Percentiles rank a stretch among this genome's conserved stretches.
Evolutionary conservation across 2,888 invertebrate species (phyloP).

Genomic region (Drosophila mercatorum): DNA sequence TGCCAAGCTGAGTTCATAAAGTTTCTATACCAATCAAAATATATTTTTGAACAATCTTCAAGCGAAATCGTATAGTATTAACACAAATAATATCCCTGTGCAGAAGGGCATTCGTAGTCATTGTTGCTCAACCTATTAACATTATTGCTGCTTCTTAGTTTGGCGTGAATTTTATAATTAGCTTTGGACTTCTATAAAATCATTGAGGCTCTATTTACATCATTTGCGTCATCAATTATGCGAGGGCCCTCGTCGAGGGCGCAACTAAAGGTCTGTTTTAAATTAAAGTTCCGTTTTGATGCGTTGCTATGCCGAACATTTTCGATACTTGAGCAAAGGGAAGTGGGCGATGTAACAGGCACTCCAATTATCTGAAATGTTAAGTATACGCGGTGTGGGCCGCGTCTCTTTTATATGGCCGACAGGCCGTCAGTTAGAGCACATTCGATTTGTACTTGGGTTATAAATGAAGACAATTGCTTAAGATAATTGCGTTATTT

Average conservation of each 20-base stretch:
- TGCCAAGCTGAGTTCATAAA: background rate
- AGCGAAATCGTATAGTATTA: background rate
- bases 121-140: background rate
- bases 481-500: conserved; percentile 61
- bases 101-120: background rate
- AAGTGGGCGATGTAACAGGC: background rate
- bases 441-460: background rate
- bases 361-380: conserved; percentile 2
- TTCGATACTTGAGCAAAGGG: background rate
- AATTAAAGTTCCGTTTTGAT: conserved; percentile 3
- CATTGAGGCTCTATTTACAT: conserved; percentile 5
- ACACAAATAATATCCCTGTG: too few species aligned
- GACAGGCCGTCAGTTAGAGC: background rate
- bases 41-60: background rate
- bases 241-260: background rate
- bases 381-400: conserved; percentile 3
- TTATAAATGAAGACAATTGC: conserved; percentile 52
- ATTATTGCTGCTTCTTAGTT: background rate
- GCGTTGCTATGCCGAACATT: background rate
- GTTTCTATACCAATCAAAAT: background rate
- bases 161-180: conserved; percentile 14
- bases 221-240: conserved; percentile 21
- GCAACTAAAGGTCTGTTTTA: background rate
- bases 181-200: background rate
- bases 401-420: background rate